Evolutionary conservation across 2,888 invertebrate species (phyloP).

Genomic region (Disparrhopalites patrizii): DNA sequence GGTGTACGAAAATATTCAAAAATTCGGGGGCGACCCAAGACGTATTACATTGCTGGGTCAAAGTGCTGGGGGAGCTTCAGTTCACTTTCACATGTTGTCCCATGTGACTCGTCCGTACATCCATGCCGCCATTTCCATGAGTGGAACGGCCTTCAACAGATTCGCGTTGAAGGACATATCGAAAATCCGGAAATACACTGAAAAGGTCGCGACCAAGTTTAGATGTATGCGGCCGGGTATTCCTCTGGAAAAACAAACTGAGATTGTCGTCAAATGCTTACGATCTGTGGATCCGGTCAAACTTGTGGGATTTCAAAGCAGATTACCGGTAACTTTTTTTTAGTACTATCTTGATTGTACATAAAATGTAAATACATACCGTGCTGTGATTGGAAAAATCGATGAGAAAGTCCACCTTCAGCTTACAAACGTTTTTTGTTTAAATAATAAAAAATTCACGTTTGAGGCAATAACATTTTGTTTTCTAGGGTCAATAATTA

Average conservation of each 20-base stretch:
- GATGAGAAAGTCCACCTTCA: too few relatives aligned
- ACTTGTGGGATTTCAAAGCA: conserved; percentile 17
- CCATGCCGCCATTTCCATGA: conserved; percentile 34
- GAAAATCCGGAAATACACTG: conserved; percentile 23
- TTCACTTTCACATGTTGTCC: conserved; percentile 26
- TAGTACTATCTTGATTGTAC: neutral
- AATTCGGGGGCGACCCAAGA: conserved; percentile 32
- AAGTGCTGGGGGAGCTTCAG: conserved; percentile 33
- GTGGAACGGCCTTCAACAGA: conserved; percentile 26
- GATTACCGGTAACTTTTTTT: conserved; percentile 13
- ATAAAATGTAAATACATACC: neutral
- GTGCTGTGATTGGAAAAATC: too few relatives aligned
- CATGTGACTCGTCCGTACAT: conserved; percentile 32
- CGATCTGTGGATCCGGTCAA: conserved; percentile 15
- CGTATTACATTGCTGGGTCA: conserved; percentile 31
- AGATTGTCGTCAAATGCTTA: conserved; percentile 19
- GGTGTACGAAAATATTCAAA: conserved; percentile 36
- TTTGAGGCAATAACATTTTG: neutral
- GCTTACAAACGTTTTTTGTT: too few relatives aligned
- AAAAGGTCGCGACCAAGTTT: conserved; percentile 12
- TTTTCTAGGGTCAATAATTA: neutral
- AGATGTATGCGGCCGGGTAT: neutral
- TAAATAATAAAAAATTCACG: too few relatives aligned
- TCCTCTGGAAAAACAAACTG: conserved; percentile 4
- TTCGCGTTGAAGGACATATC: conserved; percentile 17